phyloP scores from a whole-genome alignment of 2,888 invertebrate species.

The Heliconius hortense region DNA sequence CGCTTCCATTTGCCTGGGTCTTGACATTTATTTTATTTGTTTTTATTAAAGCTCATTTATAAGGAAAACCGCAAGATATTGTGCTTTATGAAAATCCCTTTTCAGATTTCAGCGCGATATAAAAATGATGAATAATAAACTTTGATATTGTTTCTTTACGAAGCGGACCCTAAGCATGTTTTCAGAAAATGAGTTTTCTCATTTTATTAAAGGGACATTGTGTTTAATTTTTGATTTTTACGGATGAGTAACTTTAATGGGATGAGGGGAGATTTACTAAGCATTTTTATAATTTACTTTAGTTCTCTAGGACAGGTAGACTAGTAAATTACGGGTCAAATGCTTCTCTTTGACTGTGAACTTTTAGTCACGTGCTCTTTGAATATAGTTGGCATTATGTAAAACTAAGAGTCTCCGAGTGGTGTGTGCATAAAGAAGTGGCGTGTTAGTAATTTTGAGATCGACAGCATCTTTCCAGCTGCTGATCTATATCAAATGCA shows the following conservation, averaged over 20 bases:
- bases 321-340: not conserved
- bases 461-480: slow-evolving; percentile 30
- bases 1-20: slow-evolving; percentile 68
- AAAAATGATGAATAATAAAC: slow-evolving; percentile 52
- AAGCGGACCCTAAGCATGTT: slow-evolving; percentile 37
- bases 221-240: slow-evolving; percentile 41
- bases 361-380: slow-evolving; percentile 39
- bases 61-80: slow-evolving; percentile 65
- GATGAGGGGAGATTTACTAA: slow-evolving; percentile 48
- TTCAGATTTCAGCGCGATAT: slow-evolving; percentile 50
- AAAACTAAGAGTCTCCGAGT: slow-evolving; percentile 60
- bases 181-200: slow-evolving; percentile 40
- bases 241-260: slow-evolving; percentile 36
- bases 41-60: slow-evolving; percentile 71
- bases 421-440: slow-evolving; percentile 53
- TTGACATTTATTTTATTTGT: slow-evolving; percentile 68
- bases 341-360: slow-evolving; percentile 9
- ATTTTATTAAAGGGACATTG: slow-evolving; percentile 35
- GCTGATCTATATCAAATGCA: slow-evolving; percentile 37
- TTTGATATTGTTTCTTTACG: slow-evolving; percentile 47
- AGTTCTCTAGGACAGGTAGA: slow-evolving; percentile 5
- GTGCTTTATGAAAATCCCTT: slow-evolving; percentile 54
- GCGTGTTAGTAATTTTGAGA: slow-evolving; percentile 49
- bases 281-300: slow-evolving; percentile 20
- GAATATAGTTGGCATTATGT: slow-evolving; percentile 74